phyloP scores from a whole-genome alignment of 2,888 invertebrate genomes.

The Tuberolachnus salignus region DNA sequence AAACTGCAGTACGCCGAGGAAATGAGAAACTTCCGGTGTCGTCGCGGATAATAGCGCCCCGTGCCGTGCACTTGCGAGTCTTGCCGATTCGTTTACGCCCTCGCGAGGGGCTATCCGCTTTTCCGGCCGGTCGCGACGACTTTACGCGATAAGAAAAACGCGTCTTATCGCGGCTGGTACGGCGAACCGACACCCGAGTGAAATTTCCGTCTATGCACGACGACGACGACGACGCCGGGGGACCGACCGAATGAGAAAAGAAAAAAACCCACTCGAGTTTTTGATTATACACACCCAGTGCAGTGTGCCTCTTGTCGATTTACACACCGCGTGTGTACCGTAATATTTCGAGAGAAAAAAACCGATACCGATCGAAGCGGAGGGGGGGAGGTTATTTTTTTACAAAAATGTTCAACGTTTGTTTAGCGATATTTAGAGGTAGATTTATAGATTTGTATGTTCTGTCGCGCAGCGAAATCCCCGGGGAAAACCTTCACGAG shows the following conservation, averaged over 20 bases:
- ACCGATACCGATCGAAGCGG: too few species aligned
- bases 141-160: conserved; percentile 17
- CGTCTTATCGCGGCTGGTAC: conserved; percentile 9
- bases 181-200: neutral
- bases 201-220: conserved; percentile 25
- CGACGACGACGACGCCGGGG: neutral
- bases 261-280: too few species aligned
- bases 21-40: conserved; percentile 50
- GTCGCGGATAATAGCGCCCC: conserved; percentile 34
- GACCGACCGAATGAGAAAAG: neutral
- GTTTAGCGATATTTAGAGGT: too few species aligned
- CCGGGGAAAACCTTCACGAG: too few species aligned
- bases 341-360: neutral
- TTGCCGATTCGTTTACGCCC: conserved; percentile 41
- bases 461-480: too few species aligned
- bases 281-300: neutral
- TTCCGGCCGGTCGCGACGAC: conserved; percentile 51
- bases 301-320: conserved; percentile 5
- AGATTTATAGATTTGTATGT: too few species aligned
- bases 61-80: too few species aligned
- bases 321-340: neutral
- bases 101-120: conserved; percentile 14
- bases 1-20: conserved; percentile 37
- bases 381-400: too few species aligned
- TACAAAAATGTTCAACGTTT: too few species aligned